Base-by-base conservation (phyloP, 2,797 vertebrate genomes). In the Sphenopsis melanotis region DNA sequence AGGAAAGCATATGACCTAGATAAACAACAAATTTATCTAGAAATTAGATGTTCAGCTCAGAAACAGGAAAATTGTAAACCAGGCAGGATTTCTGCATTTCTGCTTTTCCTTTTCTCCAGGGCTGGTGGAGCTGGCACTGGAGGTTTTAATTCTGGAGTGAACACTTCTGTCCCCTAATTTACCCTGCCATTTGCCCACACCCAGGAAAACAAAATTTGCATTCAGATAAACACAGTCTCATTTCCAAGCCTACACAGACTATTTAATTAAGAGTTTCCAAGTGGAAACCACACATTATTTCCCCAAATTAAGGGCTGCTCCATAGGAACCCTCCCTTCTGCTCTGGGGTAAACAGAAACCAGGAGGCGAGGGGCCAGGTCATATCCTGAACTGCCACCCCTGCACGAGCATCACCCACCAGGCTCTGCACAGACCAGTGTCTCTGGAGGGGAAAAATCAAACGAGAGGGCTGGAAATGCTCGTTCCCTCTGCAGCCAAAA, bases 191-290 rank as follows among this genome's bases (percentile, higher is more conserved):
- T 95, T 68, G 27, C 37, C 37, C 70, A 84, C 21, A 1, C n/a
- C 68, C 79, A 86, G 70, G 27, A 80, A 90, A 93, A 94, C 57
- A 88, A 59, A 89, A 95, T 72, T 87, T 89, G 56, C 11, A 1
- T 94, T 80, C 70, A 89, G 87, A 84, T 87, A 95, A 96, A 93
- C 75, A 82, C 61, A 94, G 66, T 49, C 60, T 55, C 76, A 47
- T 66, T 92, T 75, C 24, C 55, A 63, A 92, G 52, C 80, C 77
- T 75, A 79, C 26, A 2, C 37, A 66, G 39, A 32, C 69, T 55
- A 86, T 87, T 94, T 94, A 94, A 94, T 88, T 68, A 97, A 80
- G 83, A 96, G 68, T 91, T 95, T 95, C 90, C 39, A 10, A 83
- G 69, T 80, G 83, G 74, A 96, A 95, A 88, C 78, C 15, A 0